Evolutionary conservation across 1,140 invertebrate genomes (phyloP).

Genomic region (Tetraneura akinire): DNA sequence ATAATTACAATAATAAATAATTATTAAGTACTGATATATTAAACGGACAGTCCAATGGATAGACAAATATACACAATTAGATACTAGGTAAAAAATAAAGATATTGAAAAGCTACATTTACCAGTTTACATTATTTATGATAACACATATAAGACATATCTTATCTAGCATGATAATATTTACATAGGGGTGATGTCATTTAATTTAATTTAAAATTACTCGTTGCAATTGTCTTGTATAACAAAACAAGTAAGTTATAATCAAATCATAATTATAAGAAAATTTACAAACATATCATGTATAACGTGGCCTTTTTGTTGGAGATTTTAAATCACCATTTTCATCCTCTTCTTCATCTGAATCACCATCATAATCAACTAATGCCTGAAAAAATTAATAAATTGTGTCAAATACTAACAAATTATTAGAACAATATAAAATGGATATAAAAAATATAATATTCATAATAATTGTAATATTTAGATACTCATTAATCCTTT

Average conservation of each 20-base stretch:
- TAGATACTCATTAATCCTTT: too few species aligned
- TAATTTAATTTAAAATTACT: conserved; percentile 42
- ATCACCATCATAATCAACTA: conserved; percentile 95
- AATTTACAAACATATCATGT: conserved; percentile 48
- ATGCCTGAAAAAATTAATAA: conserved; percentile 64
- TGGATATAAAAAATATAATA: too few species aligned
- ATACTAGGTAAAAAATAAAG: conserved; percentile 38
- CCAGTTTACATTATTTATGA: conserved; percentile 33
- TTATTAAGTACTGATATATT: conserved; percentile 44
- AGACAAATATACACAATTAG: conserved; percentile 44
- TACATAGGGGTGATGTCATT: conserved; percentile 44
- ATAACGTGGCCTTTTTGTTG: conserved; percentile 52
- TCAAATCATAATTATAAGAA: conserved; percentile 29
- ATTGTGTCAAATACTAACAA: too few species aligned
- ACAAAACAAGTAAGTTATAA: conserved; percentile 45
- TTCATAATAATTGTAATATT: too few species aligned
- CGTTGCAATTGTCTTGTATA: conserved; percentile 32
- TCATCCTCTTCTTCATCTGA: conserved; percentile 86
- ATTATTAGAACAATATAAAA: too few species aligned
- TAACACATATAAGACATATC: conserved; percentile 43
- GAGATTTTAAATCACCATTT: conserved; percentile 49
- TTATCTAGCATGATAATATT: conserved; percentile 32
- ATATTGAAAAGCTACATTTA: conserved; percentile 45
- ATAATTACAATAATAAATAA: conserved; percentile 34
- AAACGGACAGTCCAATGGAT: conserved; percentile 21